Evolutionary conservation across 2,888 invertebrate genomes (phyloP).

Genomic region (Exephanes ischioxanthus): DNA sequence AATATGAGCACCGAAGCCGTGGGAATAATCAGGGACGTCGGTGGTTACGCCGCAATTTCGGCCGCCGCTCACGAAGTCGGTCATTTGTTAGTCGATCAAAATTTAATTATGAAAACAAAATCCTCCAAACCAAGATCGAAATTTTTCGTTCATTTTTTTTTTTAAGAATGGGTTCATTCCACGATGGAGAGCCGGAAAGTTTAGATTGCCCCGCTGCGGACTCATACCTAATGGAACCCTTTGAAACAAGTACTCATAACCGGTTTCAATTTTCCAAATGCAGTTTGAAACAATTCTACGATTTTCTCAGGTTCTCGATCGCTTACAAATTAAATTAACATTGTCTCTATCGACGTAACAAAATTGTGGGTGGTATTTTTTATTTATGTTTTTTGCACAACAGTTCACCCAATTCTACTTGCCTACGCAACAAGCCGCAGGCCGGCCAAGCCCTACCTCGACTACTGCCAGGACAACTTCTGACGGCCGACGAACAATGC

Average conservation of each 20-base stretch:
- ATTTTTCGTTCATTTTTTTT: neutral
- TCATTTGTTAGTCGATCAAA: conserved; percentile 76
- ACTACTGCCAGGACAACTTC: conserved; percentile 93
- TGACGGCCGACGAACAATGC: conserved; percentile 95
- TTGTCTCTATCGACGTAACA: neutral
- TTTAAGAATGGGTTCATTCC: conserved; percentile 77
- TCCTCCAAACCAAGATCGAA: neutral
- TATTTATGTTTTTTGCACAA: conserved; percentile 90
- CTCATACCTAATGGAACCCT: conserved; percentile 77
- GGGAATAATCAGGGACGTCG: conserved; percentile 80
- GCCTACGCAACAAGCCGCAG: conserved; percentile 94
- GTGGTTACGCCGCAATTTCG: conserved; percentile 78
- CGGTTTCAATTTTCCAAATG: conserved; percentile 78
- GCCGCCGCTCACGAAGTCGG: conserved; percentile 80
- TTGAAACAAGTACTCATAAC: conserved; percentile 68
- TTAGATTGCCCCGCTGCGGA: conserved; percentile 65
- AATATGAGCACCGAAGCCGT: conserved; percentile 75
- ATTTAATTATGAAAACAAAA: neutral
- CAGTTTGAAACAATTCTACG: conserved; percentile 70
- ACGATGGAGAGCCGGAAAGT: conserved; percentile 72
- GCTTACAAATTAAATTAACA: neutral
- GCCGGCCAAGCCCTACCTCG: conserved; percentile 93
- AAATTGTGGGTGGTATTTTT: conserved; percentile 18
- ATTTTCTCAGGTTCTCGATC: conserved; percentile 75
- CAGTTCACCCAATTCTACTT: conserved; percentile 87